These are phyloP conservation scores for Styela plicata DNA, from an alignment of 23 tunicate genomes.

Conservation along the genomic window DNA sequence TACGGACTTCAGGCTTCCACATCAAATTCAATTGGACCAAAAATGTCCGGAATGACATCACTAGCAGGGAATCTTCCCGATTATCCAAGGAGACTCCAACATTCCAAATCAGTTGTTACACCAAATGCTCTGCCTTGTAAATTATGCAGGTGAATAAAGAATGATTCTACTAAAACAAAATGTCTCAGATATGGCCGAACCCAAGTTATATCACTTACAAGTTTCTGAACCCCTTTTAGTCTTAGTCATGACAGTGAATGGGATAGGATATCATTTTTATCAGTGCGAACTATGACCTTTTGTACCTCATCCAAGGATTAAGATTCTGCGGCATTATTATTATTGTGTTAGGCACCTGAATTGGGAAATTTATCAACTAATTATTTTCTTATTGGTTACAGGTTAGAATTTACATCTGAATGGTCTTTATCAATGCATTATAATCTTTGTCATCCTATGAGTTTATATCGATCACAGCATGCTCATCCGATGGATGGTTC, in stretches of 20 bases:
- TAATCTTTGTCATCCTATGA: slow-evolving; percentile 4
- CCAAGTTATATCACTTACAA: too few relatives aligned
- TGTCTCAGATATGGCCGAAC: too few relatives aligned
- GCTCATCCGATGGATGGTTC: neutral
- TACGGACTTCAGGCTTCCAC: neutral
- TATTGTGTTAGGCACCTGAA: too few relatives aligned
- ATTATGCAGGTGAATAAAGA: neutral
- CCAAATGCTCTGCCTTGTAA: neutral
- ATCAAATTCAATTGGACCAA: neutral
- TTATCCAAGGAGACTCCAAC: slow-evolving; percentile 1
- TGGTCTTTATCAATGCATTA: slow-evolving; percentile 12
- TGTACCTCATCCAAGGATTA: too few relatives aligned
- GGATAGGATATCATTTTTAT: too few relatives aligned
- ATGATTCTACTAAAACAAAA: neutral
- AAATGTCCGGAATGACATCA: neutral
- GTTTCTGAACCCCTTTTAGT: too few relatives aligned
- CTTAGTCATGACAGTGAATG: too few relatives aligned
- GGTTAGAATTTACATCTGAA: slow-evolving; percentile 10
- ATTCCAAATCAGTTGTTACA: neutral
- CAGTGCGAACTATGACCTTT: too few relatives aligned
- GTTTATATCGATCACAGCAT: neutral
- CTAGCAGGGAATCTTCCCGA: neutral
- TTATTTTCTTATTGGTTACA: neutral
- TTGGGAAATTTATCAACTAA: too few relatives aligned
- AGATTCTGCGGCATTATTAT: too few relatives aligned